Evolutionary conservation across 1,140 invertebrate species (phyloP), one percentile per base, ranked within the genome.

Genomic region (Ruditapes philippinarum): DNA sequence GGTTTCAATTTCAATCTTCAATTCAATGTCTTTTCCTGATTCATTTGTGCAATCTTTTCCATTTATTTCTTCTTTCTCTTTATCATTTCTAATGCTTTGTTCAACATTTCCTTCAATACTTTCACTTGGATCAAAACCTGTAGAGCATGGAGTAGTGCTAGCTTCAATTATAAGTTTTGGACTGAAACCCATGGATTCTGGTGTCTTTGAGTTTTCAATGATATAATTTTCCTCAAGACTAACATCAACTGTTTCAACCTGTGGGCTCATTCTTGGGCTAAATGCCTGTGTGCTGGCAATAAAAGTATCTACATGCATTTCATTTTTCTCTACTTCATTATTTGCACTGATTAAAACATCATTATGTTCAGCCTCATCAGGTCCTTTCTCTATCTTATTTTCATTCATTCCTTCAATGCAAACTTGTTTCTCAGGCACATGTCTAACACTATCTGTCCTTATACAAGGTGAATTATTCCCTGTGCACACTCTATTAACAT

Each of bases 161-260:
- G 28, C 17, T 17, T 31, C 25, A 42, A n/a, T 49, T 14, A 51
- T 40, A 28, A 76, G 4, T 5, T 49, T 76, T 31, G 73, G 73
- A 76, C 14, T 49, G 42, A 76, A 76, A 7, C 73, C 73, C 2
- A 76, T 17, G 49, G 81, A 45, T 51, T 51, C 86, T 22, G 12
- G 36, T 51, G 45, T 49, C 33, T 33, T 86, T 28, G 51, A 42
- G 22, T 78, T 28, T 22, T 28, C n/a, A 1, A 68, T 57, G 25
- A 91, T 91, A 42, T 79, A 88, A 84, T 36, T 85, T 22, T 89
- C 9, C 57, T 82, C 68, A 28, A 12, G 17, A 36, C 5, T 79
- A 4, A 14, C 33, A 28, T 54, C 25, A 28, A 5, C 17, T 14
- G 57, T 54, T 40, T 17, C 22, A 28, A 3, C 4, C 17, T 60